Percentiles rank a stretch among this genome's conserved stretches.
Conservation (phyloP, 2,888 invertebrate genomes). For the Pegoplata infirma region DNA sequence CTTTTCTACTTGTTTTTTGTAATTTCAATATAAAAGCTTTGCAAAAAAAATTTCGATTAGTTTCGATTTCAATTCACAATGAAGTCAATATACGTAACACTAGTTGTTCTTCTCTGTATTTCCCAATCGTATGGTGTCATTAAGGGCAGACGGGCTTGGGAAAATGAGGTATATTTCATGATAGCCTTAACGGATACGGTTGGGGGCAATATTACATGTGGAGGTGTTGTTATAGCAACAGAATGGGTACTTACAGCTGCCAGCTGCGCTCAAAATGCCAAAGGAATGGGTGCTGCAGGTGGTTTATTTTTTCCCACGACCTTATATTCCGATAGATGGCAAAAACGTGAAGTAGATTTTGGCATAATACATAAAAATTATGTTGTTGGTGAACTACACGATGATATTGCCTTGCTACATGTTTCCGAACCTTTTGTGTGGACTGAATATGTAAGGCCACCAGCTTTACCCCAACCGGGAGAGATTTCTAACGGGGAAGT, state of each 20-base stretch:
- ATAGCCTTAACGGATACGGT: not conserved
- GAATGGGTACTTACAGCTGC: conserved; percentile 14
- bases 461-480: not conserved
- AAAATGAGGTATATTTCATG: not conserved
- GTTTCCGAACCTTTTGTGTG: conserved; percentile 6
- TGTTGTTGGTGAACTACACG: not conserved
- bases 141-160: not conserved
- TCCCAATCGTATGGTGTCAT: not conserved
- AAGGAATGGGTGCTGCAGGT: not conserved
- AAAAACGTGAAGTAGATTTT: not conserved
- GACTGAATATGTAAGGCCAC: conserved; percentile 13
- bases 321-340: not conserved
- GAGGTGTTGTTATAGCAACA: not conserved
- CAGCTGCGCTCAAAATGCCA: conserved; percentile 14
- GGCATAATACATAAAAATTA: conserved; percentile 5
- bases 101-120: not conserved
- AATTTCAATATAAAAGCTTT: too few relatives aligned
- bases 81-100: not conserved
- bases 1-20: too few relatives aligned
- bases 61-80: not conserved
- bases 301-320: not conserved
- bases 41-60: too few relatives aligned
- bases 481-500: not conserved
- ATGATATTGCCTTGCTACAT: conserved; percentile 17
- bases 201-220: not conserved